These are phyloP conservation scores for Drosophila seguyi DNA, from an alignment of 1,140 invertebrate species.

Conservation along the genomic window DNA sequence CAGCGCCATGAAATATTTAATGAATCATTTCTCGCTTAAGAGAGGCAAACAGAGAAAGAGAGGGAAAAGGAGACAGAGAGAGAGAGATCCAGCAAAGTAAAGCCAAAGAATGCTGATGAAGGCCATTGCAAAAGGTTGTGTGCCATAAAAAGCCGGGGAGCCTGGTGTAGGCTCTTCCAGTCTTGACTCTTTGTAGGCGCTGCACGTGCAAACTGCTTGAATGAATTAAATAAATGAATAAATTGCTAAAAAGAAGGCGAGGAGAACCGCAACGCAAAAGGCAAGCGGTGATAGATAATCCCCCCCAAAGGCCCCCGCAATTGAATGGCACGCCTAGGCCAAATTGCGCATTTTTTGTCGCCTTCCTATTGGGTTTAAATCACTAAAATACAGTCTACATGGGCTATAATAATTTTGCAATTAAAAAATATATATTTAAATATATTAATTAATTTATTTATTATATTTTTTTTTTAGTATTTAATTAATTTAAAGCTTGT, in stretches of 20 bases:
- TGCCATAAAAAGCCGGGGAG: conserved; percentile 4
- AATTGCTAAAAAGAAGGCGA: conserved; percentile 12
- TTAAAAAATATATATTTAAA: too few relatives aligned
- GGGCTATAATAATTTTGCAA: neutral
- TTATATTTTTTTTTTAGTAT: neutral
- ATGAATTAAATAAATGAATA: conserved; percentile 31
- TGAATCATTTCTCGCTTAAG: conserved; percentile 51
- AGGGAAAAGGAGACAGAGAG: conserved; percentile 5
- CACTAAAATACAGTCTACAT: conserved; percentile 43
- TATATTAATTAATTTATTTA: neutral
- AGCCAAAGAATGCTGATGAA: conserved; percentile 70
- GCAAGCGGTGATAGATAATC: conserved; percentile 3
- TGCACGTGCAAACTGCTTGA: conserved; percentile 63
- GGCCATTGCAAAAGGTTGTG: conserved; percentile 67
- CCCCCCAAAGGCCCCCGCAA: conserved; percentile 11
- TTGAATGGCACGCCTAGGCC: conserved; percentile 17
- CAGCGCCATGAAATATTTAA: conserved; percentile 46
- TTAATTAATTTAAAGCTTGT: too few relatives aligned
- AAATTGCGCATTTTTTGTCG: conserved; percentile 55
- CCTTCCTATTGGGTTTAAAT: conserved; percentile 38
- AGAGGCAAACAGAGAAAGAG: conserved; percentile 1
- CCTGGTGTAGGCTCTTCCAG: conserved; percentile 10
- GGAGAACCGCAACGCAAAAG: conserved; percentile 21
- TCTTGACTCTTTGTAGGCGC: conserved; percentile 58
- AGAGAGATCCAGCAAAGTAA: conserved; percentile 19